Evolutionary conservation across 2,797 vertebrate species (phyloP), one percentile per base, ranked within the genome.

Genomic region (Artibeus lituratus): DNA sequence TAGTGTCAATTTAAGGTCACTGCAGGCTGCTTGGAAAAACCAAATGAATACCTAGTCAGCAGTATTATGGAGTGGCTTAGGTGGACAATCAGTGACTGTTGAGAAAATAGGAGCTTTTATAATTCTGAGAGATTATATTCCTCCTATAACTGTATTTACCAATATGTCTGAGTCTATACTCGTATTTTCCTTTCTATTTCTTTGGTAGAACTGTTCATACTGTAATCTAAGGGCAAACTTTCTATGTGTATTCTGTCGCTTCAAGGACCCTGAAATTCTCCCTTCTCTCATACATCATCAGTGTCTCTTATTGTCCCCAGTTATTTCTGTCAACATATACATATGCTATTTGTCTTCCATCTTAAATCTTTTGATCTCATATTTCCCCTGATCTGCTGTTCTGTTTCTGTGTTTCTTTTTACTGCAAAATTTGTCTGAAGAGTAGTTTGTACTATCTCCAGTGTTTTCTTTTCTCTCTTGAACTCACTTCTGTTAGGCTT

Each of bases 201-300:
- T 39, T 87, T 74, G 24, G 24, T 57, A 84, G 67, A 93, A 90
- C 59, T 93, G 18, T 93, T 82, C 72, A 73, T 96, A 76, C 29
- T 76, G 14, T 26, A 16, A 24, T 44, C 19, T 69, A 44, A 96
- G 59, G 32, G 70, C 18, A 70, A 42, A 49, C 21, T 39, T 16
- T 53, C 18, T 39, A 0, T 62, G 3, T 62, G 6, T 78, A 80
- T 22, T 1, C 19, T 77, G 18, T 83, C 65, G 53, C 21, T 39
- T 78, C 7, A 77, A 59, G 55, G 47, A 93, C 18, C 35, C 55
- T 76, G 59, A 2, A 65, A 1, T 92, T 86, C 49, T 92, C 7
- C n/a, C 9, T 91, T 69, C 18, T 91, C 15, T 81, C 42, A 24
- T 70, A 12, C 14, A 5, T 69, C 32, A 21, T 80, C 51, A 69